phyloP scores from a whole-genome alignment of 2,113 vertebrate species.

The Dunckerocampus dactyliophorus region DNA sequence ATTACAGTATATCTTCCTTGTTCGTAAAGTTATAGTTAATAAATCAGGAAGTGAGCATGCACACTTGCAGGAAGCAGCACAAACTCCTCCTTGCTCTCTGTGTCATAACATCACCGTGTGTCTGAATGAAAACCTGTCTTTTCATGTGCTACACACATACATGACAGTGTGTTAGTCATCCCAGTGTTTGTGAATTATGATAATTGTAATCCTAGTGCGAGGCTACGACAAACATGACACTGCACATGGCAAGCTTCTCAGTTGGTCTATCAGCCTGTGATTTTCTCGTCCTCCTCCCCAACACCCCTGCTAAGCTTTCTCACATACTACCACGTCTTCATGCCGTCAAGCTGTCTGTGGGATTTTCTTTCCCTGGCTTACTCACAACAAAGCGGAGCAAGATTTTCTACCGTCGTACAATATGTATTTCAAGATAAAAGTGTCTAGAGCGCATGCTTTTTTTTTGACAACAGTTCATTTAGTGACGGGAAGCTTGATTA shows the following conservation, averaged over 20 bases:
- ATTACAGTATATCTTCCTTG: no score
- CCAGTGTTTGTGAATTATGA: not conserved
- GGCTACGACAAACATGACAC: not conserved
- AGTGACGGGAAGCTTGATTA: not conserved
- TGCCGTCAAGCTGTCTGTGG: constrained; percentile 17
- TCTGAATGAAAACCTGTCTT: no score
- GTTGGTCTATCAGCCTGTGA: not conserved
- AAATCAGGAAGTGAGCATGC: constrained; percentile 20
- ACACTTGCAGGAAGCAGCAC: constrained; percentile 33
- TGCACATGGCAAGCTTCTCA: not conserved
- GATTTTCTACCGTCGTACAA: not conserved
- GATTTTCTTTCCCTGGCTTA: constrained; percentile 13
- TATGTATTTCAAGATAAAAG: not conserved
- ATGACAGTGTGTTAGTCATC: not conserved
- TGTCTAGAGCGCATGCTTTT: no score
- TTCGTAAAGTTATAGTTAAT: constrained; percentile 1
- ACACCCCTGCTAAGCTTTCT: constrained; percentile 1
- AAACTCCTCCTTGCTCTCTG: constrained; percentile 5
- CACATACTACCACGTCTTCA: constrained; percentile 12
- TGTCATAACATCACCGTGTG: no score
- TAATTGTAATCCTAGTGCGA: not conserved
- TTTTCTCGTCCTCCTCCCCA: constrained; percentile 2
- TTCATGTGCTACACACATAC: not conserved
- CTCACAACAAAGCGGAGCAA: not conserved
- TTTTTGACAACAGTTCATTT: no score